Evolutionary conservation across 1,140 invertebrate genomes (phyloP), one percentile per base, ranked within the genome.

Genomic region (Leptopilina clavipes): DNA sequence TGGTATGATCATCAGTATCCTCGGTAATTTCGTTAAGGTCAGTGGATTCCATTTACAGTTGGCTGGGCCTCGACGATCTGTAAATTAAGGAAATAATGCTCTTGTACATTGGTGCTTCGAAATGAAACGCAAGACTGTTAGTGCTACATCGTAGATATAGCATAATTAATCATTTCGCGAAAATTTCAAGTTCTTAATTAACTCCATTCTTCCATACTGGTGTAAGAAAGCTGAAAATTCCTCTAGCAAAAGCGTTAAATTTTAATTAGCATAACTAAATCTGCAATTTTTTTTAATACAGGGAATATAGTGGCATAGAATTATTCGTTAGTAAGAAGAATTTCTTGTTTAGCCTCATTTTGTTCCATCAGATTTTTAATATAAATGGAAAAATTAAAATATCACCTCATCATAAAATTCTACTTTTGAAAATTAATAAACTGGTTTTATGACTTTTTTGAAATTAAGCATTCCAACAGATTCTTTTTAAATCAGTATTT

Each of bases 1-100:
- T 14, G 19, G 59, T 31, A 65, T 31, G 22, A 31, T 37, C 22
- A 31, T 65, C 59, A 65, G 59, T 25, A 65, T 25, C 25, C 12
- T 65, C 11, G 31, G 25, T 31, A 31, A 77, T 82, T 80, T 82
- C 80, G 75, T 78, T 76, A 80, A 76, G 81, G 76, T 82, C 81
- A 85, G 80, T 80, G 83, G 83, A 77, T 83, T 82, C 81, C 77
- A 83, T 80, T 80, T 80, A 82, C 85, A 80, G 74, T 84, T 80
- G 72, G 79, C 77, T 80, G 82, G 77, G 81, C 81, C 79, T 71
- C 72, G 81, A 74, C 82, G 83, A 86, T 86, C 85, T 86, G 83
- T 73, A 85, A 86, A 83, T 84, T 76, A 82, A 85, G 70, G 79
- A 82, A 82, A 81, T 82, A 79, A 79, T 76, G 78, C 22, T 25